Base-by-base conservation (phyloP, 2,113 vertebrate genomes). In the Gymnobelideus leadbeateri region DNA sequence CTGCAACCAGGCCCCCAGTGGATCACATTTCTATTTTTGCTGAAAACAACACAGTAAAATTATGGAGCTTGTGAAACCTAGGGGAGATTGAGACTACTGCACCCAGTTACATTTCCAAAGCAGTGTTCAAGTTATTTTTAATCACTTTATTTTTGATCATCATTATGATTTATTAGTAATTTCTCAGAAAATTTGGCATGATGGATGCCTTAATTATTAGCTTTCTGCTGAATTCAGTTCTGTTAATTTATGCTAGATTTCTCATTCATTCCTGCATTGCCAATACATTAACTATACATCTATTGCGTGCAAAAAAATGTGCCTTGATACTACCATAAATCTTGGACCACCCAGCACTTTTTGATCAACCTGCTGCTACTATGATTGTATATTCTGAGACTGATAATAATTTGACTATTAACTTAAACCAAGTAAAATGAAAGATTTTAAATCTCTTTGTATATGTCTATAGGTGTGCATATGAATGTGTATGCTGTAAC, bases 11-110 rank as follows among this genome's bases (percentile, higher is more conserved):
- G 89, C 50, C n/a, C 68, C 28, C 92, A 93, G 25, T 53, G 50
- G 77, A 77, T 54, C 16, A 8, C 9, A 47, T 37, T 94, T 92
- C 94, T 92, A 61, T 55, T 94, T 95, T 49, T 96, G 89, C 28
- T 95, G 94, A 91, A 96, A 94, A 54, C 0, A 91, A 43, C 91
- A 6, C 10, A 47, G 11, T 57, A 6, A 43, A 49, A 11, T 51
- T 12, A 47, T 1, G 92, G 52, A 52, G 91, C 28, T n/a, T n/a
- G 1, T 12, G n/a, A 31, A 55, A 12, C 21, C 11, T 49, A 90
- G 14, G 28, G 93, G 21, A 91, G 47, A 57, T 4, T 49, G 6
- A 68, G 43, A 93, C 49, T 54, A 3, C 0, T 91, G 43, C 31
- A 0, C 21, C 94, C 92, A 37, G 3, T 91, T 46, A 24, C 19